Evolutionary conservation across 2,113 vertebrate species (phyloP).

Genomic region (Cacatua alba): DNA sequence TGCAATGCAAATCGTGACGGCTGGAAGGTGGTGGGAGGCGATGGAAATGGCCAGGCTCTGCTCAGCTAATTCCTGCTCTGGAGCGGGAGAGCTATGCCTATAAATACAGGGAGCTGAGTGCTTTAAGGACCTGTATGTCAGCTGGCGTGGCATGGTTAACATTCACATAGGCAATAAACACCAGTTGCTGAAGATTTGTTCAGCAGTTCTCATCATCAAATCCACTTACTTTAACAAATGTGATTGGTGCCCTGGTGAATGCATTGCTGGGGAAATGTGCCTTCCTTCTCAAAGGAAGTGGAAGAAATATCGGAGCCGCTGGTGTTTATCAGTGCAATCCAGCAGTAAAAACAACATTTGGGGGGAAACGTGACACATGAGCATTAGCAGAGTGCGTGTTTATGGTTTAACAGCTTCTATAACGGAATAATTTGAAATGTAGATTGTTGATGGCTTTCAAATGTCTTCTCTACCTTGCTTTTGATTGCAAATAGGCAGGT

Average conservation of each 20-base stretch:
- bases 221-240: slow-evolving; percentile 59
- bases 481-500: background rate
- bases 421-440: slow-evolving; percentile 36
- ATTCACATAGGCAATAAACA: slow-evolving; percentile 43
- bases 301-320: background rate
- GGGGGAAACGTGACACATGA: slow-evolving; percentile 33
- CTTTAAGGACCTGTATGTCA: slow-evolving; percentile 43
- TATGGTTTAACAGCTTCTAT: slow-evolving; percentile 35
- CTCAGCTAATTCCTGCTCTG: background rate
- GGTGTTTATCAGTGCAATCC: slow-evolving; percentile 29
- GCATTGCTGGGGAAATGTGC: background rate
- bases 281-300: slow-evolving; percentile 27
- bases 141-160: background rate
- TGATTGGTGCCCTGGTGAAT: slow-evolving; percentile 31
- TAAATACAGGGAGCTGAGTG: slow-evolving; percentile 36
- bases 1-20: background rate
- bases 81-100: background rate
- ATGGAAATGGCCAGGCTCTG: slow-evolving; percentile 26
- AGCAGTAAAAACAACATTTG: slow-evolving; percentile 39
- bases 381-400: slow-evolving; percentile 42
- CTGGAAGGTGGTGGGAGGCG: slow-evolving; percentile 51
- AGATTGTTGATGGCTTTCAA: slow-evolving; percentile 41
- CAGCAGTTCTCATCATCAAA: slow-evolving; percentile 50
- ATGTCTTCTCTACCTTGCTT: background rate
- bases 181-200: slow-evolving; percentile 53